Evolutionary conservation across 2,888 invertebrate genomes (phyloP).

Genomic region (Agrotis exclamationis): DNA sequence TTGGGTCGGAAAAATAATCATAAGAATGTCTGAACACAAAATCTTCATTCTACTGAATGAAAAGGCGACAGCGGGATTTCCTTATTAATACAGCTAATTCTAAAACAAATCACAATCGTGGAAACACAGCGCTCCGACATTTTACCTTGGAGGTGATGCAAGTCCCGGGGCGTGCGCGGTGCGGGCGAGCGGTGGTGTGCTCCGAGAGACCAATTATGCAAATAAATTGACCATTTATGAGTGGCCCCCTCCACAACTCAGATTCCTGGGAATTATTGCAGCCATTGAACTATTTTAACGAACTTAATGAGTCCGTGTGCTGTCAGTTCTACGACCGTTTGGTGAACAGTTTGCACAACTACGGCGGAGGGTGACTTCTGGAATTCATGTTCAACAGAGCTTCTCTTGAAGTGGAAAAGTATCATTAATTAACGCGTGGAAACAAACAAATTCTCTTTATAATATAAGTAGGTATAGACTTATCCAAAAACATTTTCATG

Average conservation of each 20-base stretch:
- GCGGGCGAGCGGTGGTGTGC: neutral
- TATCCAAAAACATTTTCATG: too few relatives aligned
- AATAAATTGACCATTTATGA: conserved; percentile 70
- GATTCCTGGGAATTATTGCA: conserved; percentile 35
- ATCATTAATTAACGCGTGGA: too few relatives aligned
- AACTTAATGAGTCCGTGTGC: conserved; percentile 10
- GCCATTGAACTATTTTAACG: conserved; percentile 40
- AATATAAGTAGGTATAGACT: too few relatives aligned
- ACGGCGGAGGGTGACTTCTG: neutral
- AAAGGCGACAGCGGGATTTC: conserved; percentile 32
- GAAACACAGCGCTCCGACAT: conserved; percentile 16
- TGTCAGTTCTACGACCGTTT: neutral
- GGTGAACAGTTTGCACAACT: too few relatives aligned
- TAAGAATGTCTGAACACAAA: conserved; percentile 37
- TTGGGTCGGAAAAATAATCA: too few relatives aligned
- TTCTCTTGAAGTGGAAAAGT: too few relatives aligned
- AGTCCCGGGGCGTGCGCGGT: neutral
- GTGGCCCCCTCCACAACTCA: conserved; percentile 12
- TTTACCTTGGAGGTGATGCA: conserved; percentile 10
- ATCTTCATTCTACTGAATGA: conserved; percentile 28
- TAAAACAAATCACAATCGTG: conserved; percentile 50
- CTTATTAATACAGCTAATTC: conserved; percentile 44
- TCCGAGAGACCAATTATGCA: conserved; percentile 62
- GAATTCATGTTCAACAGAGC: too few relatives aligned
- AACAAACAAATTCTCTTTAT: too few relatives aligned